Conservation (phyloP, 2,888 invertebrate species). For the Apotomis betuletana region DNA sequence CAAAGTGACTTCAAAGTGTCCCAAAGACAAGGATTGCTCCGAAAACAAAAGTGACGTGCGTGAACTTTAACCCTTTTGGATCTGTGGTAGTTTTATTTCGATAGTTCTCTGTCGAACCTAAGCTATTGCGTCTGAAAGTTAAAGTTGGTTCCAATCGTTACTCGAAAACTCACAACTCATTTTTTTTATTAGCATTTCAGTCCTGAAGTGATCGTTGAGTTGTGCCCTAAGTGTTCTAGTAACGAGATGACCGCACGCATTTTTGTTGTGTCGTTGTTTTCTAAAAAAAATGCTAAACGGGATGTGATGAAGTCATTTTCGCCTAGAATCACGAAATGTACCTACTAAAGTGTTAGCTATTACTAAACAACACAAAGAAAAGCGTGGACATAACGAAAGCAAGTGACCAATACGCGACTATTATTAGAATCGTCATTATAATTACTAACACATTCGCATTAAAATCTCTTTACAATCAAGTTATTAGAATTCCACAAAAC, state of each 20-base stretch:
- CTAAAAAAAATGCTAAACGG: neutral
- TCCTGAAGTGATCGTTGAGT: neutral
- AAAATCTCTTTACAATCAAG: neutral
- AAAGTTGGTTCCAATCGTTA: slow-evolving; percentile 23
- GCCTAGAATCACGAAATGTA: neutral
- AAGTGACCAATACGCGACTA: too few species aligned
- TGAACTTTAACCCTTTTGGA: slow-evolving; percentile 43
- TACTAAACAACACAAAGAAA: neutral
- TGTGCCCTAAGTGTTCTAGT: slow-evolving; percentile 20
- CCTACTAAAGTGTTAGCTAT: neutral
- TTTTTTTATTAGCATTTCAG: neutral
- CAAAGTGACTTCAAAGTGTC: slow-evolving; percentile 67
- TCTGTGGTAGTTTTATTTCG: slow-evolving; percentile 32
- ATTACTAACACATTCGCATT: neutral
- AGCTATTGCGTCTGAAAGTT: slow-evolving; percentile 24
- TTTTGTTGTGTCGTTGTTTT: slow-evolving; percentile 26
- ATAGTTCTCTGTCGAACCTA: slow-evolving; percentile 24
- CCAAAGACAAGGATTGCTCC: slow-evolving; percentile 65
- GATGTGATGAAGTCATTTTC: slow-evolving; percentile 30
- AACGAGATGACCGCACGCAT: slow-evolving; percentile 23
- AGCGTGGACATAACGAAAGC: too few species aligned
- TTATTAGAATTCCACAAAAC: too few species aligned
- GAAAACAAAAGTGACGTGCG: slow-evolving; percentile 57
- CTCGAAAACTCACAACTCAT: slow-evolving; percentile 12
- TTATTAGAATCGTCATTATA: too few species aligned